Percentiles rank a stretch among this genome's conserved stretches.
These are phyloP conservation scores for Propithecus deckenii DNA, from an alignment of 2,797 vertebrate species.

Conservation along the genomic window DNA sequence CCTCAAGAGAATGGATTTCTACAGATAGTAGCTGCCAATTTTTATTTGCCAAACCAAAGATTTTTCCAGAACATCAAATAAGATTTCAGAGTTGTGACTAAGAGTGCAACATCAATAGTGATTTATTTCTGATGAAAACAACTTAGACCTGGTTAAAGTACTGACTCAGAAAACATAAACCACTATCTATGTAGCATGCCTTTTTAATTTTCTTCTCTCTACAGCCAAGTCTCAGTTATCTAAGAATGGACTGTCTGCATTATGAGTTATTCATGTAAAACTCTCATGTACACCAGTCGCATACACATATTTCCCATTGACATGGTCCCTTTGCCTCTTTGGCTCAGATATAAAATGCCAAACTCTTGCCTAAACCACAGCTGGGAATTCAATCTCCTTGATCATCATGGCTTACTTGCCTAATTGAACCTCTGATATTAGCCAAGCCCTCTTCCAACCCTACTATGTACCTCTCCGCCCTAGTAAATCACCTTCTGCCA, in stretches of 20 bases:
- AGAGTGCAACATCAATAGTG: conserved; percentile 35
- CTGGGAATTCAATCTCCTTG: neutral
- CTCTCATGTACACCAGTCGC: neutral
- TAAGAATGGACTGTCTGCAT: neutral
- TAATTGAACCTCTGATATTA: neutral
- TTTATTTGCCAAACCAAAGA: conserved; percentile 53
- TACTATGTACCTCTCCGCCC: neutral
- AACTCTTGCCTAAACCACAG: neutral
- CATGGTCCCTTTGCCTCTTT: neutral
- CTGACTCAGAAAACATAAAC: conserved; percentile 19
- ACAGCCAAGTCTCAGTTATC: neutral
- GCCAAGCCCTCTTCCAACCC: neutral
- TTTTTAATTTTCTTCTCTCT: conserved; percentile 30
- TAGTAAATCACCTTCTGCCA: neutral
- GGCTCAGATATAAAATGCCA: neutral
- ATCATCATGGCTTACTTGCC: neutral
- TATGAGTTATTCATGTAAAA: conserved; percentile 22
- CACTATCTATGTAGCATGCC: neutral
- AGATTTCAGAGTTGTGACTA: conserved; percentile 47
- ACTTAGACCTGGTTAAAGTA: conserved; percentile 31
- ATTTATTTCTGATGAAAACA: conserved; percentile 58
- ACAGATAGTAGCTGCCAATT: conserved; percentile 28
- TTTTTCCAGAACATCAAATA: conserved; percentile 38
- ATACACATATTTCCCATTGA: neutral
- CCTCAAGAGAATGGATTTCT: conserved; percentile 31